A percentile compares a stretch with the other conserved stretches of the same genome.
phyloP scores from a whole-genome alignment of 2,113 vertebrate species.

The Tapirus terrestris region DNA sequence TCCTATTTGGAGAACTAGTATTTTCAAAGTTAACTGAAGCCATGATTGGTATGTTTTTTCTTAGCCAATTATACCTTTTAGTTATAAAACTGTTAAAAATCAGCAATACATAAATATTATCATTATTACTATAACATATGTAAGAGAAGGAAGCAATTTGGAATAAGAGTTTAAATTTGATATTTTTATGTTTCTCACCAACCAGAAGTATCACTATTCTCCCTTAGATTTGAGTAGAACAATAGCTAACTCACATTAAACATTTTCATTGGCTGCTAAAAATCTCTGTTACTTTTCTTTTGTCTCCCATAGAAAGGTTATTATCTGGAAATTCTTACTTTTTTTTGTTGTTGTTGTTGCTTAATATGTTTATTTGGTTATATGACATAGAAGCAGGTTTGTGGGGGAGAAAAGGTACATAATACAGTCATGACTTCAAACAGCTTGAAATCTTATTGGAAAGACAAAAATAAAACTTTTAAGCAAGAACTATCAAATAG shows the following conservation, averaged over 20 bases:
- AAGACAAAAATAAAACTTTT: slow-evolving; percentile 43
- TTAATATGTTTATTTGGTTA: not conserved
- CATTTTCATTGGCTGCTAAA: slow-evolving; percentile 13
- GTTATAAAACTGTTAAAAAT: slow-evolving; percentile 23
- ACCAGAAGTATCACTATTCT: not conserved
- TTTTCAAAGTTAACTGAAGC: slow-evolving; percentile 24
- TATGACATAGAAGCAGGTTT: not conserved
- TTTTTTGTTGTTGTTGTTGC: not conserved
- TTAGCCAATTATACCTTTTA: not conserved
- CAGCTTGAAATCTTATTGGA: not conserved
- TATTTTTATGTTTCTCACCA: slow-evolving; percentile 37
- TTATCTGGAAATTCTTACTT: not conserved
- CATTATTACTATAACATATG: not conserved
- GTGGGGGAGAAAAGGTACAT: not conserved
- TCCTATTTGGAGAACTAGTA: not conserved
- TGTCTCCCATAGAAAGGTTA: not conserved
- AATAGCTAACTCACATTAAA: not conserved
- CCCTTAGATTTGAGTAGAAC: not conserved
- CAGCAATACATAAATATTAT: not conserved
- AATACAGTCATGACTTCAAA: not conserved
- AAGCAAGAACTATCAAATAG: not conserved
- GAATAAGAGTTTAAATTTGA: slow-evolving; percentile 16
- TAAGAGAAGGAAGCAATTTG: slow-evolving; percentile 19
- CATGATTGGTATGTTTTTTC: not conserved
- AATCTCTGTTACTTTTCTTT: slow-evolving; percentile 32